Conservation (phyloP, 2,888 invertebrate genomes). For the Ophonus ardosiacus region DNA sequence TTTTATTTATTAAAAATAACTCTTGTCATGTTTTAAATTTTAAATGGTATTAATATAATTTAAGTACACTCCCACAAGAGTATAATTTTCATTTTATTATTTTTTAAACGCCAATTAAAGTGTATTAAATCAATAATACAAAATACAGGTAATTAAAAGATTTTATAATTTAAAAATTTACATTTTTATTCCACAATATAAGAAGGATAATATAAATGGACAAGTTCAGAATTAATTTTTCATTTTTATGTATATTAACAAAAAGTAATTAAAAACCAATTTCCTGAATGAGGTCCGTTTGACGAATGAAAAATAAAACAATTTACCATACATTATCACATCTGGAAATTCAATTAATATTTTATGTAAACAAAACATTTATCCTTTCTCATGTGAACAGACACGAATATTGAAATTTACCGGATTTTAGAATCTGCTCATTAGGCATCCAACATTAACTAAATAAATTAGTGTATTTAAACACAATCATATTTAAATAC, state of each 20-base stretch:
- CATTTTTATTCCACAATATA: neutral
- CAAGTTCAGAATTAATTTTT: conserved; percentile 8
- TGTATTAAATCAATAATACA: neutral
- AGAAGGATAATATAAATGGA: neutral
- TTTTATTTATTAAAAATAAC: too few relatives aligned
- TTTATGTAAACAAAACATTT: conserved; percentile 41
- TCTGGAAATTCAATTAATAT: conserved; percentile 44
- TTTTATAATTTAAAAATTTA: neutral
- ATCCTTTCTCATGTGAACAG: conserved; percentile 25
- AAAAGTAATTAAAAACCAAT: conserved; percentile 19
- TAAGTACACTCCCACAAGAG: neutral
- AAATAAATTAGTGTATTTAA: conserved; percentile 49
- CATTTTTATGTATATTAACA: neutral
- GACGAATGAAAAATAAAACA: conserved; percentile 38
- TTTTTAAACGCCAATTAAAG: neutral
- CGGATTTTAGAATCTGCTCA: conserved; percentile 26
- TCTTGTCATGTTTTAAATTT: too few relatives aligned
- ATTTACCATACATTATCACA: conserved; percentile 37
- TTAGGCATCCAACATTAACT: conserved; percentile 48
- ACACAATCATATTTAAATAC: conserved; percentile 44
- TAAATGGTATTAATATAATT: too few relatives aligned
- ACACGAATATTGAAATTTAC: conserved; percentile 36
- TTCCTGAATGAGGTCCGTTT: conserved; percentile 17
- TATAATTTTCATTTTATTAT: neutral
- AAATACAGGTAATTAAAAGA: neutral